Conservation (phyloP, 2,888 invertebrate genomes). For the Hypolimnas misippus region DNA sequence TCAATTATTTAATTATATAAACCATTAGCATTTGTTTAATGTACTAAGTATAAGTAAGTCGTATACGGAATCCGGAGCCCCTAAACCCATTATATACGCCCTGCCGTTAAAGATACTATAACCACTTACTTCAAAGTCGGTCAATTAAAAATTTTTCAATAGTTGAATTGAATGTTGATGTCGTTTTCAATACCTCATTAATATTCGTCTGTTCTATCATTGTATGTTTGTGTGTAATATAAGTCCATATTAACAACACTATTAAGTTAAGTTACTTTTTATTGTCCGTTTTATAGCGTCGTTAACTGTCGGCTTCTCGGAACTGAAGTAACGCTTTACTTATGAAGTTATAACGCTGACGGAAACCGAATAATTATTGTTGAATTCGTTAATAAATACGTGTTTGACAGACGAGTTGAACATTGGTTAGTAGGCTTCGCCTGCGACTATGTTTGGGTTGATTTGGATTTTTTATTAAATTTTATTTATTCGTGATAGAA, state of each 20-base stretch:
- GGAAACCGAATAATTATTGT: slow-evolving; percentile 9
- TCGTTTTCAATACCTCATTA: not conserved
- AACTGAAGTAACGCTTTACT: slow-evolving; percentile 15
- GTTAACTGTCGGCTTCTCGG: slow-evolving; percentile 37
- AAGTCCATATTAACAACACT: slow-evolving; percentile 30
- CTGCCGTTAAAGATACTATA: too few species aligned
- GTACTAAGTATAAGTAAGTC: too few species aligned
- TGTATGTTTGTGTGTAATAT: slow-evolving; percentile 8
- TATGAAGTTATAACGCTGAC: not conserved
- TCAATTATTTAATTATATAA: too few species aligned
- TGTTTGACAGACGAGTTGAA: not conserved
- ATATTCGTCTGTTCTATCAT: not conserved
- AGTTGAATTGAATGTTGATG: not conserved
- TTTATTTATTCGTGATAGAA: too few species aligned
- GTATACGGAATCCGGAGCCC: too few species aligned
- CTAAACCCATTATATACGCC: too few species aligned
- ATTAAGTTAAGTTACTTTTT: slow-evolving; percentile 41
- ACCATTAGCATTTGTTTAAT: too few species aligned
- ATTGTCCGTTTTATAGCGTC: slow-evolving; percentile 38
- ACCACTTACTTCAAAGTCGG: too few species aligned
- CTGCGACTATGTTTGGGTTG: too few species aligned
- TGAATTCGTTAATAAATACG: slow-evolving; percentile 12
- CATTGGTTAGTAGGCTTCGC: too few species aligned
- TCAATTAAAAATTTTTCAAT: not conserved
- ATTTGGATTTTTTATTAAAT: too few species aligned